Percentiles rank a stretch among this genome's conserved stretches.
Conservation (phyloP, 1,140 invertebrate genomes). For the Glossosoma conforme region DNA sequence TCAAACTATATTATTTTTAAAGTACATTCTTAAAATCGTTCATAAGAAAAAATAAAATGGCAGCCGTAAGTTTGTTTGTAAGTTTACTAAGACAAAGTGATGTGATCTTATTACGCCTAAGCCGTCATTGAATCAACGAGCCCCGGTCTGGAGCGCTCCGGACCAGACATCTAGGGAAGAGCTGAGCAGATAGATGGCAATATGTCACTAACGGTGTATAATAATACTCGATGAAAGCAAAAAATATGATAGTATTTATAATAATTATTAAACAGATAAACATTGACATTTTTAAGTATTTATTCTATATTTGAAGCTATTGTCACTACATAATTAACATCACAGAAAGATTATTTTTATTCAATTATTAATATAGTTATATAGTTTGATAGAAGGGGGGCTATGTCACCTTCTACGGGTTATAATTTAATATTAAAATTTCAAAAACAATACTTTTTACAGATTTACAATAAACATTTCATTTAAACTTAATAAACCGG, state of each 20-base stretch:
- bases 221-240: neutral
- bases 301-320: conserved; percentile 25
- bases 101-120: too few species aligned
- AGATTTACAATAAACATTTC: conserved; percentile 5
- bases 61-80: too few species aligned
- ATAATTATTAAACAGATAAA: conserved; percentile 5
- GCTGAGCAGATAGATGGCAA: too few species aligned
- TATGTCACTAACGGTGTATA: conserved; percentile 1
- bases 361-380: conserved; percentile 23
- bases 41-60: too few species aligned
- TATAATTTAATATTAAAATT: conserved; percentile 1
- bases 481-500: conserved; percentile 9
- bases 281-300: conserved; percentile 16
- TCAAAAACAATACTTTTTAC: conserved; percentile 1
- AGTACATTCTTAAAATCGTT: too few species aligned
- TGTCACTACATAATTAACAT: conserved; percentile 31
- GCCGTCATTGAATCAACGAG: too few species aligned
- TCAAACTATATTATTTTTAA: too few species aligned
- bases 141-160: too few species aligned
- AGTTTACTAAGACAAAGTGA: too few species aligned
- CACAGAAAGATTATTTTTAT: conserved; percentile 30
- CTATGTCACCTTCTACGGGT: neutral
- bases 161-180: too few species aligned
- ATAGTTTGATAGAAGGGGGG: neutral
- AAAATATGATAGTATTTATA: neutral